Percentiles rank a stretch among this genome's conserved stretches.
Evolutionary conservation across 2,113 vertebrate species (phyloP).

Genomic region (pig (Sus scrofa)): DNA sequence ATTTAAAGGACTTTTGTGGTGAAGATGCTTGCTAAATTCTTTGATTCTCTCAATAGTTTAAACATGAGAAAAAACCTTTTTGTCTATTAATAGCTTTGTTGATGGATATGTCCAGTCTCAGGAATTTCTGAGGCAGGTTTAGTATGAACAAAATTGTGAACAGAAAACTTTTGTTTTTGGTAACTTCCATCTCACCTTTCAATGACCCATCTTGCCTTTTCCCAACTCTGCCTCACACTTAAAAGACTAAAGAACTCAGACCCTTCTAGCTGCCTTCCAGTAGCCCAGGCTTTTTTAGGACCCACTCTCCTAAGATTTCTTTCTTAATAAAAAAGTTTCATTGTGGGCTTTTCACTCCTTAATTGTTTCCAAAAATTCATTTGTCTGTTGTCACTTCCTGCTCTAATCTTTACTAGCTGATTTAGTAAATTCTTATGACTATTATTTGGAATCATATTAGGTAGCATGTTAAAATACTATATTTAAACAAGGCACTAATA

Average conservation of each 20-base stretch:
- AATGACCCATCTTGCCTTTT: neutral
- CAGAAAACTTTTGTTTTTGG: conserved; percentile 32
- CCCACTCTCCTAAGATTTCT: neutral
- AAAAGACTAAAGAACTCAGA: conserved; percentile 1
- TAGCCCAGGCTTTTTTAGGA: neutral
- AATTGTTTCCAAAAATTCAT: neutral
- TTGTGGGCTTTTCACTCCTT: neutral
- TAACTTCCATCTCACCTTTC: conserved; percentile 2
- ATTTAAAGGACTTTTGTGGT: conserved; percentile 55
- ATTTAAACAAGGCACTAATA: neutral
- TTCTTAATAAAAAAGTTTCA: conserved; percentile 18
- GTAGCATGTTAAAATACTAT: neutral
- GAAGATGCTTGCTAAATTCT: conserved; percentile 41
- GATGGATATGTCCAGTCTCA: conserved; percentile 38
- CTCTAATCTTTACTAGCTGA: neutral
- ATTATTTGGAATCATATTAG: neutral
- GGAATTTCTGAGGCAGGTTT: conserved; percentile 37
- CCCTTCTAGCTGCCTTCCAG: neutral
- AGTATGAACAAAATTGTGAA: conserved; percentile 28
- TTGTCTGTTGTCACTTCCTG: neutral
- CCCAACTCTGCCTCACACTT: neutral
- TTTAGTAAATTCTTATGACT: neutral
- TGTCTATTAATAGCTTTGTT: conserved; percentile 48
- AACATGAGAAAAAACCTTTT: conserved; percentile 56
- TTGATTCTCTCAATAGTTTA: conserved; percentile 53